Conservation (phyloP, 2,888 invertebrate species). For the Branchellion lobata region DNA sequence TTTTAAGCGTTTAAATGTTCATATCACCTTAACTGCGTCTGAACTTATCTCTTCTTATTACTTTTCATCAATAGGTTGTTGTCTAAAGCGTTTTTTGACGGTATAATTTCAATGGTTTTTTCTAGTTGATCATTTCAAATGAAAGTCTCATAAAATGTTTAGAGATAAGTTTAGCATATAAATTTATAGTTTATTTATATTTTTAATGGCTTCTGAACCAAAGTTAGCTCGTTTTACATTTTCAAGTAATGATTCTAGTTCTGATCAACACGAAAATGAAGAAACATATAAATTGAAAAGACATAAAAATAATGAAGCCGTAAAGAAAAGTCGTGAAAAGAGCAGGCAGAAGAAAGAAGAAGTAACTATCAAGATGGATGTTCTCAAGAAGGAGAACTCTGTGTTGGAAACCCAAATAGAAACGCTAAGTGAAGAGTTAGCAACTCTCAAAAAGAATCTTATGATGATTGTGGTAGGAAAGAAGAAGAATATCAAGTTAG, state of each 20-base stretch:
- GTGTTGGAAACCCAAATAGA: background rate
- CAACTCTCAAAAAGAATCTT: constrained; percentile 8
- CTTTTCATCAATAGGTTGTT: too few species aligned
- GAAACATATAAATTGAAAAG: background rate
- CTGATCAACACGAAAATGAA: background rate
- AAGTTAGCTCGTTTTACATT: background rate
- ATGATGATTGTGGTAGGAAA: background rate
- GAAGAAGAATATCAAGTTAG: background rate
- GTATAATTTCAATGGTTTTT: too few species aligned
- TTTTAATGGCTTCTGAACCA: background rate
- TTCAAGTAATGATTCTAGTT: background rate
- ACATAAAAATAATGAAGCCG: constrained; percentile 4
- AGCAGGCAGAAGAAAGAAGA: background rate
- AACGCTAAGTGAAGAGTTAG: background rate
- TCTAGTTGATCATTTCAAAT: too few species aligned
- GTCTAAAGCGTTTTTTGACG: too few species aligned
- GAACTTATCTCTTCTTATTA: too few species aligned
- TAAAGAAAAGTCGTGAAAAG: constrained; percentile 1
- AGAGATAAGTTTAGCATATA: too few species aligned
- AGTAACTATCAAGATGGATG: background rate
- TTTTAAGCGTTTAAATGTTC: too few species aligned
- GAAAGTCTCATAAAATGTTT: too few species aligned
- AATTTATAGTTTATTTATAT: too few species aligned
- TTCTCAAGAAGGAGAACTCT: background rate
- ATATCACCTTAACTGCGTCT: too few species aligned